Conservation (phyloP, 2,888 invertebrate genomes). For the Pseudococcus jackbeardsleyi region DNA sequence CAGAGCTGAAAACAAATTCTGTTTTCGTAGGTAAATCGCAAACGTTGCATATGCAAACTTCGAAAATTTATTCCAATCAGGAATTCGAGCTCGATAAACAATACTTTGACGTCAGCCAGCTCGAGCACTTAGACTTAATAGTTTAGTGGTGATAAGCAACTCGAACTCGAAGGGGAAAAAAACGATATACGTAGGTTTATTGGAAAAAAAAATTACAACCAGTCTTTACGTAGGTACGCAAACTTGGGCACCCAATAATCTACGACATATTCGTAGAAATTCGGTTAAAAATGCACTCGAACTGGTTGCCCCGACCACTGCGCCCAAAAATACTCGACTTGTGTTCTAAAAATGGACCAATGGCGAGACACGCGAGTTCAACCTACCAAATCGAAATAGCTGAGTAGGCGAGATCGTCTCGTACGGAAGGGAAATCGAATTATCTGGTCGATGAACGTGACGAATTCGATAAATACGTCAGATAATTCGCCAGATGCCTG, state of each 20-base stretch:
- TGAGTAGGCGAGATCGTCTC: not conserved
- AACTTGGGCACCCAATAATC: not conserved
- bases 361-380: not conserved
- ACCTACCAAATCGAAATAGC: not conserved
- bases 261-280: not conserved
- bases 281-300: not conserved
- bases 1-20: not conserved
- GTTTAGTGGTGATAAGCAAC: conserved; percentile 28
- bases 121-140: conserved; percentile 43
- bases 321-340: not conserved
- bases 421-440: not conserved
- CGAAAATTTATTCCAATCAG: conserved; percentile 32
- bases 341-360: too few species aligned
- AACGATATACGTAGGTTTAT: not conserved
- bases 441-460: not conserved
- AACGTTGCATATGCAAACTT: not conserved
- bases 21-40: not conserved
- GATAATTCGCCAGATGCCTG: conserved; percentile 13
- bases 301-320: not conserved
- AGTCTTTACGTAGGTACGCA: not conserved
- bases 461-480: not conserved
- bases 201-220: not conserved
- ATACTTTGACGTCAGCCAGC: conserved; percentile 44
- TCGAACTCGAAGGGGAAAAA: not conserved
- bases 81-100: conserved; percentile 45